Base-by-base conservation (phyloP, 2,113 vertebrate genomes). In the Pseudorasbora parva region DNA sequence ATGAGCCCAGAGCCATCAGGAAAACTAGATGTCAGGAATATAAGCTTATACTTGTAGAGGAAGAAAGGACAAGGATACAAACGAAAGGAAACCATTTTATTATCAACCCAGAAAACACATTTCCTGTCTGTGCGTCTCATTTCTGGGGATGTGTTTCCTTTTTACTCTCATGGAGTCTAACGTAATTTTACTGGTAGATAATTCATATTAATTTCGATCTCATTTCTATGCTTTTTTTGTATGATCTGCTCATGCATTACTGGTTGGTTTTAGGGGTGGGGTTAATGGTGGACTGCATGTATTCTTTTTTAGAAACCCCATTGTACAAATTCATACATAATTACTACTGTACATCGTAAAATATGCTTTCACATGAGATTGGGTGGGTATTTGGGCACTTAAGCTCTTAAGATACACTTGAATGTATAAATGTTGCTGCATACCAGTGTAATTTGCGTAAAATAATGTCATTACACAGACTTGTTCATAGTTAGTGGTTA, bases 51-150 rank as follows among this genome's bases (percentile, higher is more conserved):
- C 27, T 62, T 78, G 64, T 75, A 57, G 27, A 71, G 83, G 72
- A 60, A 62, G 43, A 81, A 73, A 77, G 60, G 43, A 43, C 77
- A 51, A 25, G 41, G 81, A 80, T 60, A 76, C 27, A 69, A 54
- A 64, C 47, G 59, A 84, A 71, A 88, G 83, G 86, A 86, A 87
- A 83, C 25, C 43, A 56, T 82, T 78, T 47, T 60, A 73, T 85
- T 88, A 89, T 90, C 88, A 83, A 85, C 27, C 54, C 87, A 79
- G 74, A 78, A 86, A 87, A 83, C 82, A 86, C 81, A 83, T 82
- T 88, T 90, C 89, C 89, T 82, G 81, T 68, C 45, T 66, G 47
- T 75, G 12, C 51, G 54, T 41, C 25, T 15, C 2, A 43, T 56
- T 71, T 59, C 78, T 64, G 47, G 45, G 54, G 71, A 68, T 51